Percentiles rank a stretch among this genome's conserved stretches.
These are phyloP conservation scores for Drosophila melanosoma DNA, from an alignment of 2,888 invertebrate species.

Conservation along the genomic window DNA sequence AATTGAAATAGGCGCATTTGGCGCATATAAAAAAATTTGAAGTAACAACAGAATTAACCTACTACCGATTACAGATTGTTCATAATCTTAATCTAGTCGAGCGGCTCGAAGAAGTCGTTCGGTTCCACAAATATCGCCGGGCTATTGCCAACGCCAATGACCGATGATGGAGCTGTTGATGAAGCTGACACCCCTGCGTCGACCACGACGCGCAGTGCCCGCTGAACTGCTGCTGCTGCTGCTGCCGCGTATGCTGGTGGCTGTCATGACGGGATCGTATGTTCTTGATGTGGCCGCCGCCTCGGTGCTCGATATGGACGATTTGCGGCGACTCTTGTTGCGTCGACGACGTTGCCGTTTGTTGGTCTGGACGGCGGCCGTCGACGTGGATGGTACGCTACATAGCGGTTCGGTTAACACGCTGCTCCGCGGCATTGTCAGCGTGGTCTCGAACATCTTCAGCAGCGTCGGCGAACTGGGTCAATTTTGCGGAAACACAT, in stretches of 20 bases:
- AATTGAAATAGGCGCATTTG: conserved; percentile 42
- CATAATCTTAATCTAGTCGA: conserved; percentile 66
- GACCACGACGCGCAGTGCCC: conserved; percentile 64
- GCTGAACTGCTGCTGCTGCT: conserved; percentile 3
- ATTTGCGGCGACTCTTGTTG: conserved; percentile 66
- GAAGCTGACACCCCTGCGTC: conserved; percentile 43
- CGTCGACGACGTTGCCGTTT: conserved; percentile 68
- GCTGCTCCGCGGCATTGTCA: conserved; percentile 73
- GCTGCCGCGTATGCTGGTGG: conserved; percentile 46
- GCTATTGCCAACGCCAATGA: conserved; percentile 48
- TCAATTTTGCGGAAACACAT: conserved; percentile 88
- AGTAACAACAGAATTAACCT: conserved; percentile 76
- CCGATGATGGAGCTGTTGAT: conserved; percentile 42
- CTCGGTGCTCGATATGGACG: conserved; percentile 63
- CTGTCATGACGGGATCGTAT: conserved; percentile 69
- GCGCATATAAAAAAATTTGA: conserved; percentile 47
- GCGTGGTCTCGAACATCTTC: conserved; percentile 80
- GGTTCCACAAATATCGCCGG: conserved; percentile 66
- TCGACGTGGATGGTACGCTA: conserved; percentile 70
- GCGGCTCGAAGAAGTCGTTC: conserved; percentile 71
- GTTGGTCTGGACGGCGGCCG: conserved; percentile 68
- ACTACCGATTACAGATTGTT: conserved; percentile 53
- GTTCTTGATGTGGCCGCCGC: conserved; percentile 52
- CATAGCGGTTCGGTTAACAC: conserved; percentile 70
- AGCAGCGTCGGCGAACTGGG: conserved; percentile 82